These are phyloP conservation scores for Campopleginae sp. DNA, from an alignment of 2,888 invertebrate species.

Conservation along the genomic window DNA sequence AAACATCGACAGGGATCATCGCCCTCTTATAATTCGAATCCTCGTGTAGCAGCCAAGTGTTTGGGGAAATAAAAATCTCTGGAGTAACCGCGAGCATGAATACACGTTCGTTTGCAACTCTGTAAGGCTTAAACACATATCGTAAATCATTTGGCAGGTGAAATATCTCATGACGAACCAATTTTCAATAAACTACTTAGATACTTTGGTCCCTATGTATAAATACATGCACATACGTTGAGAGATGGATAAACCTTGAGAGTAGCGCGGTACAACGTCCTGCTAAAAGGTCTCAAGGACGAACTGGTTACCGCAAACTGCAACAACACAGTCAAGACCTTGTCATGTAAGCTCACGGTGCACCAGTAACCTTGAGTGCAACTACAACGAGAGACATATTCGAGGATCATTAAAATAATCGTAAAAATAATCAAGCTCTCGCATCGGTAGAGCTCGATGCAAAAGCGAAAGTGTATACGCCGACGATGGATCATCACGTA, in stretches of 20 bases:
- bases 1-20: conserved; percentile 4
- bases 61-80: conserved; percentile 3
- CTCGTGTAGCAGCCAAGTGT: background rate
- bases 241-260: conserved; percentile 1
- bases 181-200: background rate
- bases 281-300: conserved; percentile 70
- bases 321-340: conserved; percentile 56
- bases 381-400: conserved; percentile 11
- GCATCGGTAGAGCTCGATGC: background rate
- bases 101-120: background rate
- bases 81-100: background rate
- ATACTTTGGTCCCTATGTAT: background rate
- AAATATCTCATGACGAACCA: background rate
- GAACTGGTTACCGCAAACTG: conserved; percentile 59
- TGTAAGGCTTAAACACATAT: conserved; percentile 4
- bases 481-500: background rate
- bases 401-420: conserved; percentile 32
- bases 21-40: background rate
- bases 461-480: background rate
- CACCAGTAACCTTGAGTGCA: conserved; percentile 31
- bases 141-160: background rate
- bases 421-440: conserved; percentile 7
- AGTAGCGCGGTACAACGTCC: conserved; percentile 67
- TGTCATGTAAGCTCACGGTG: conserved; percentile 32
- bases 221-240: too few relatives aligned